phyloP scores from a whole-genome alignment of 2,797 vertebrate genomes.

The Pseudocheirus occidentalis region DNA sequence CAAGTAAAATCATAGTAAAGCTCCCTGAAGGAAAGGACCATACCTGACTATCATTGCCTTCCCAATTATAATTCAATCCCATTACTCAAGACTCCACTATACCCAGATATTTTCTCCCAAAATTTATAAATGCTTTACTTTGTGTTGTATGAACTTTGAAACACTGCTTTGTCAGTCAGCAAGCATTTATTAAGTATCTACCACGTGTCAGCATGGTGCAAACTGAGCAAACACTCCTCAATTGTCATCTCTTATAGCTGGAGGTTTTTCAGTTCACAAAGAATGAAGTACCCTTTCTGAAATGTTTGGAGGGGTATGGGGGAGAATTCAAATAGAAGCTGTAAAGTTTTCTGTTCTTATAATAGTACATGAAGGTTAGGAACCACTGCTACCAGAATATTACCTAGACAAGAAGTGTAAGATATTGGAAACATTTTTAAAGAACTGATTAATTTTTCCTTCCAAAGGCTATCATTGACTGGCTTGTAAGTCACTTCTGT shows the following conservation, averaged over 20 bases:
- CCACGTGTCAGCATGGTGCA: neutral
- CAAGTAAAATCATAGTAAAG: neutral
- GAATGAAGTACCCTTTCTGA: neutral
- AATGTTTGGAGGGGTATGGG: neutral
- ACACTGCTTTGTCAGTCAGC: neutral
- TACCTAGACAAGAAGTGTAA: constrained; percentile 25
- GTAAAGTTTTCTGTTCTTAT: constrained; percentile 2
- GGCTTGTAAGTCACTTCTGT: constrained; percentile 39
- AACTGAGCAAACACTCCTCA: neutral
- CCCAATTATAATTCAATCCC: neutral
- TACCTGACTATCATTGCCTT: neutral
- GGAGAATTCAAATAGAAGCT: neutral
- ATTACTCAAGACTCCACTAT: neutral
- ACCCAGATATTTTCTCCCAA: neutral
- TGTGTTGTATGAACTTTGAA: neutral
- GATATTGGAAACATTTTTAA: constrained; percentile 40
- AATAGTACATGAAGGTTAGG: constrained; percentile 38
- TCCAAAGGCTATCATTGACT: constrained; percentile 17
- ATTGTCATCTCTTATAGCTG: neutral
- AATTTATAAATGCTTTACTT: neutral
- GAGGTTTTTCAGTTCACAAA: constrained; percentile 29
- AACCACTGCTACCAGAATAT: neutral
- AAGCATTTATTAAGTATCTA: neutral
- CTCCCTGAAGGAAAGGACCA: neutral
- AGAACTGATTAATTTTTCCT: constrained; percentile 59